These are phyloP conservation scores for Aquatica leii DNA, from an alignment of 2,888 invertebrate genomes.

Conservation along the genomic window DNA sequence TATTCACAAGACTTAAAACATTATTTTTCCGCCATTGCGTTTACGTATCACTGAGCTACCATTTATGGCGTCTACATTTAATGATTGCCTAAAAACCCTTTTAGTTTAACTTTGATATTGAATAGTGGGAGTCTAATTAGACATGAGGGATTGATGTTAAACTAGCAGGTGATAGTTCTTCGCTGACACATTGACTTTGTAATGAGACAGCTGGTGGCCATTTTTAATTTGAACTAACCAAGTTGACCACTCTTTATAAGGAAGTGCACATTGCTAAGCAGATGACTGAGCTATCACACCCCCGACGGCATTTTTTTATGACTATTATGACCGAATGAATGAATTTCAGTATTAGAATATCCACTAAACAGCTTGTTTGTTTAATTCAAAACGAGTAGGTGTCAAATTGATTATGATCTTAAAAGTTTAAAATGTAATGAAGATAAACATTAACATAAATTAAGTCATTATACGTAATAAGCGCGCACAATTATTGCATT, in stretches of 20 bases:
- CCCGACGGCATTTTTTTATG: slow-evolving; percentile 48
- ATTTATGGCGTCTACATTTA: neutral
- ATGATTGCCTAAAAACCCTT: slow-evolving; percentile 4
- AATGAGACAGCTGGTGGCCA: slow-evolving; percentile 53
- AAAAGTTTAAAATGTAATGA: slow-evolving; percentile 4
- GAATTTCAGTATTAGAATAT: slow-evolving; percentile 29
- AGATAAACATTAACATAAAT: neutral
- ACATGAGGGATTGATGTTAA: slow-evolving; percentile 36
- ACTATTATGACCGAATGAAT: slow-evolving; percentile 27
- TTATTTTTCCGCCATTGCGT: neutral
- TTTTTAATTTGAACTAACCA: slow-evolving; percentile 52
- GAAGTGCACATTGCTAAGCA: slow-evolving; percentile 56
- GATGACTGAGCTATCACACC: slow-evolving; percentile 53
- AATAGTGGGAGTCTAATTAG: slow-evolving; percentile 40
- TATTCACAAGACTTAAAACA: neutral
- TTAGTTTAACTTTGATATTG: slow-evolving; percentile 14
- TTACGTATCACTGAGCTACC: neutral
- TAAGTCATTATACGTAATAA: neutral
- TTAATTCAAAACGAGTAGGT: slow-evolving; percentile 27
- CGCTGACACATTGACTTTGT: slow-evolving; percentile 52
- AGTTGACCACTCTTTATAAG: slow-evolving; percentile 55
- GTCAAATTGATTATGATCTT: slow-evolving; percentile 26
- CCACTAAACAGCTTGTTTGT: slow-evolving; percentile 25
- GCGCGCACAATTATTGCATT: too few relatives aligned
- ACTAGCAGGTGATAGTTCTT: slow-evolving; percentile 50